These are phyloP conservation scores for Solen grandis DNA, from an alignment of 1,140 invertebrate genomes.

Conservation along the genomic window DNA sequence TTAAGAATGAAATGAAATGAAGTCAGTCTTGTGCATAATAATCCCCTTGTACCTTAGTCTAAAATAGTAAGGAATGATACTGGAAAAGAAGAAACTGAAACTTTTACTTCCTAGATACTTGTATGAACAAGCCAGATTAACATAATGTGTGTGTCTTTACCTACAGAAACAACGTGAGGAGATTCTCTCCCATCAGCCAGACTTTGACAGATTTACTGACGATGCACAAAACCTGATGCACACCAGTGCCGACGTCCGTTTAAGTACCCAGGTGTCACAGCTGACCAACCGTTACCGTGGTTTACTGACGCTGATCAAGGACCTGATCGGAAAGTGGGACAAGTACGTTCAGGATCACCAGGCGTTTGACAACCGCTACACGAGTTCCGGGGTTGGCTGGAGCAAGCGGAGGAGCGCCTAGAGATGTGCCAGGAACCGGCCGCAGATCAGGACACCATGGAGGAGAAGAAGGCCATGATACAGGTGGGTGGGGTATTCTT, in stretches of 20 bases:
- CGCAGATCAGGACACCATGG: conserved; percentile 74
- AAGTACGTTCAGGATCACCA: conserved; percentile 92
- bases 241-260: conserved; percentile 90
- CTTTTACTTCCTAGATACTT: too few relatives aligned
- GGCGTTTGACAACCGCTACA: conserved; percentile 89
- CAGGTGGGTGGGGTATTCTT: conserved; percentile 64
- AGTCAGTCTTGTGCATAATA: too few relatives aligned
- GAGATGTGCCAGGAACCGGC: conserved; percentile 77
- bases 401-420: conserved; percentile 88
- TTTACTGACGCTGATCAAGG: conserved; percentile 84
- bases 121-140: too few relatives aligned
- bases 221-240: conserved; percentile 93
- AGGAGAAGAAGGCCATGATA: conserved; percentile 74
- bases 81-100: too few relatives aligned
- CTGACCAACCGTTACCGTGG: conserved; percentile 92
- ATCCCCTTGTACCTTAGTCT: too few relatives aligned
- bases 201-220: conserved; percentile 93
- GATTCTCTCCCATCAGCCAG: conserved; percentile 78
- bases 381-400: conserved; percentile 90
- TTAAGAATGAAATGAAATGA: too few relatives aligned
- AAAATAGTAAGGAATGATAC: too few relatives aligned
- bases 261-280: conserved; percentile 94
- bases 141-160: too few relatives aligned
- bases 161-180: conserved; percentile 76
- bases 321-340: conserved; percentile 93